Base-by-base conservation (phyloP, 2,113 vertebrate genomes). In the Orthochromis indermauri region DNA sequence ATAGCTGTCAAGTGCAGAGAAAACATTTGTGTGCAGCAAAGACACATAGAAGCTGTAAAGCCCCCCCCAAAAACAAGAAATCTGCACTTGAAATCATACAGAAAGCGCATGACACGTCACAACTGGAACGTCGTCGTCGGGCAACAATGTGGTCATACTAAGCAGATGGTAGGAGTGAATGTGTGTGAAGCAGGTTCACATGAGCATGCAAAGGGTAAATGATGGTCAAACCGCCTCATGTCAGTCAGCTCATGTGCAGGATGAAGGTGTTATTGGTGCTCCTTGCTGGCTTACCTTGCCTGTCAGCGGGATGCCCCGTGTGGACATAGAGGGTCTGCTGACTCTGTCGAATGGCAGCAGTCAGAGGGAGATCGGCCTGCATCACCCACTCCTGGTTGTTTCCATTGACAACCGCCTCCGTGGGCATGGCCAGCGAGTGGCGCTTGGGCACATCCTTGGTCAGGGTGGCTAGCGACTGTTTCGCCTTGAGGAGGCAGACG, bases 361-460 rank as follows among this genome's bases (percentile, higher is more conserved):
- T 99, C 92, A 99, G 97, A 0, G 99, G 99, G 80, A 99, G 97
- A 96, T 99, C 99, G 0, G 98, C 97, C 91, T 99, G 98, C 96
- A 98, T 98, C 96, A 99, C 99, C 99, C 99, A 99, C 95, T 99
- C 99, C 96, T 99, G 99, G 96, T 98, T 99, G 96, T 98, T 99
- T 87, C 99, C 99, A 1, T 99, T 99, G 91, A 99, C 96, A 92
- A 99, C 97, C 0, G 98, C 96, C 94, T 99, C 99, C 0, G 98
- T 97, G 0, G 99, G 98, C 99, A 99, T 99, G 91, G 98, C 98
- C 90, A 99, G 93, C 1, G 99, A 99, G 63, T 99, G 99, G 28
- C 99, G 97, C 95, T 99, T 99, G 91, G 99, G 98, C 76, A 99
- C 98, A 0, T 99, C 98, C 97, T 99, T 99, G 92, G 98, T 99